Conservation (phyloP, 2,797 vertebrate genomes). For the Ispidina lecontei region DNA sequence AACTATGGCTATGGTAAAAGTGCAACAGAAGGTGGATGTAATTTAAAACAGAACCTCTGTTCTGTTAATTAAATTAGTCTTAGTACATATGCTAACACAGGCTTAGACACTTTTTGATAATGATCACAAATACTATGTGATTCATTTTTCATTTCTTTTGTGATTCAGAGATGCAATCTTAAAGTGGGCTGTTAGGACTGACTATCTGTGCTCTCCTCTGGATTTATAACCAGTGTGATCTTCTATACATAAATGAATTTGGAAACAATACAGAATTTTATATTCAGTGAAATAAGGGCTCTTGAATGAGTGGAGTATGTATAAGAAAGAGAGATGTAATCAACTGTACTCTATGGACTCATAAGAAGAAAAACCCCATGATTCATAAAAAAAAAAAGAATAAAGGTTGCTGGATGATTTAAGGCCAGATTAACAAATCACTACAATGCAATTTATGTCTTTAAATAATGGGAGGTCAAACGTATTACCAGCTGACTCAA, state of each 20-base stretch:
- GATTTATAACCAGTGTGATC: not conserved
- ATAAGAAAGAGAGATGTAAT: not conserved
- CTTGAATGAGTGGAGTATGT: not conserved
- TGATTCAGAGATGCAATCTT: not conserved
- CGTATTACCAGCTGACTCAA: conserved; percentile 74
- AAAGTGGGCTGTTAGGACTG: not conserved
- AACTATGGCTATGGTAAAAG: not conserved
- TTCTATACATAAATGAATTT: not conserved
- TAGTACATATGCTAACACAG: not conserved
- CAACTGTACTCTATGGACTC: not conserved
- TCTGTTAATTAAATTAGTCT: not conserved
- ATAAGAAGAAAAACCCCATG: not conserved
- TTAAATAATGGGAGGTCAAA: conserved; percentile 73
- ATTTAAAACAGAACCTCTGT: not conserved
- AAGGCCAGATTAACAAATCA: conserved; percentile 69
- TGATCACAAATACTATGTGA: not conserved
- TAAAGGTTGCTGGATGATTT: conserved; percentile 6
- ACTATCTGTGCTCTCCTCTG: not conserved
- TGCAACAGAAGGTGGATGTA: not conserved
- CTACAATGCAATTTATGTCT: conserved; percentile 48
- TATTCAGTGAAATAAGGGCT: not conserved
- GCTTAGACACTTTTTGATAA: not conserved
- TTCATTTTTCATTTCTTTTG: not conserved
- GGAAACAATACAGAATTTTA: conserved; percentile 18
- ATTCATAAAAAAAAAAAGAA: not conserved